Conservation (phyloP, 2,113 vertebrate genomes). For the Grallaria varia region DNA sequence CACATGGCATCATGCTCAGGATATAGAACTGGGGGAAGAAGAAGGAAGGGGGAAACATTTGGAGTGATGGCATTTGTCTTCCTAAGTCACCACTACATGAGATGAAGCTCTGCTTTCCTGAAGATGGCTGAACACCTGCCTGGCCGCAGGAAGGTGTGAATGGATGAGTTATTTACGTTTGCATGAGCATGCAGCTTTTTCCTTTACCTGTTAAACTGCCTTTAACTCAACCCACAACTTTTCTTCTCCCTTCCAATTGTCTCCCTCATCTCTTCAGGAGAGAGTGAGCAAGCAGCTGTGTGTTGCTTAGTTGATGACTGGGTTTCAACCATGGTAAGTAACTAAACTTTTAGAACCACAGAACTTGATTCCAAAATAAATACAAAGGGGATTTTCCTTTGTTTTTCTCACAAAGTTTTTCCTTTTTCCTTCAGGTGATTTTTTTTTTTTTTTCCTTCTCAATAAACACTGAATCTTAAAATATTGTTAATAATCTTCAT, state of each 20-base stretch:
- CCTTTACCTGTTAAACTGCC: neutral
- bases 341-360: neutral
- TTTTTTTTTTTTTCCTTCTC: neutral
- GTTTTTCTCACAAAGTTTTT: neutral
- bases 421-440: neutral
- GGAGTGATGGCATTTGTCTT: neutral
- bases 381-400: neutral
- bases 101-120: neutral
- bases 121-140: neutral
- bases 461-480: neutral
- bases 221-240: neutral
- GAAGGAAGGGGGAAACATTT: neutral
- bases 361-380: constrained; percentile 3
- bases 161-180: neutral
- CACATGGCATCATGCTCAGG: neutral
- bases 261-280: neutral
- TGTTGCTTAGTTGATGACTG: neutral
- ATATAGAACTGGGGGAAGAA: neutral
- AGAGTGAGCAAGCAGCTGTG: neutral
- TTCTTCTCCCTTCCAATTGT: neutral
- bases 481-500: neutral
- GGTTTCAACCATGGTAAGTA: neutral
- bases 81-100: neutral
- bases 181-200: neutral
- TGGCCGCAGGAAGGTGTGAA: neutral